Conservation (phyloP, 1,140 invertebrate species). For the Papilio polytes region DNA sequence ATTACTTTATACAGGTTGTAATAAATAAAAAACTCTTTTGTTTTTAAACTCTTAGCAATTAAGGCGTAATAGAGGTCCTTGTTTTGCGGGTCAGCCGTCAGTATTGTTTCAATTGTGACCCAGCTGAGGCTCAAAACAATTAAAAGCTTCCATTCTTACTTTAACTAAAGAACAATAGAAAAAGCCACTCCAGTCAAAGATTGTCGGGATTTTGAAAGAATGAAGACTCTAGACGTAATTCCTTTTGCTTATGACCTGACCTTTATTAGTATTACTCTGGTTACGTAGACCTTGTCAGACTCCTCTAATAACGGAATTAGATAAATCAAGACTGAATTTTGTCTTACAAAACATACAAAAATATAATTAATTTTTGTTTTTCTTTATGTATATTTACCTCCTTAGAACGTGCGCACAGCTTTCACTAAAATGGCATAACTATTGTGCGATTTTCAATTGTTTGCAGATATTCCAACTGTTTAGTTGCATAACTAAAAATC, state of each 20-base stretch:
- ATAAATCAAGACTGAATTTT: background rate
- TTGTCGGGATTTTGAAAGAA: background rate
- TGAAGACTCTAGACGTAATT: background rate
- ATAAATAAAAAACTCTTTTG: background rate
- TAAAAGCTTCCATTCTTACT: background rate
- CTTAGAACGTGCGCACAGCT: too few species aligned
- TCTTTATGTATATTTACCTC: too few species aligned
- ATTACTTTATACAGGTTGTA: background rate
- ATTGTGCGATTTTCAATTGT: too few species aligned
- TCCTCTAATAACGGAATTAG: background rate
- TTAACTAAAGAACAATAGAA: constrained; percentile 1
- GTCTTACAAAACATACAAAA: too few species aligned
- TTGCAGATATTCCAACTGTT: too few species aligned
- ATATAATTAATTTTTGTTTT: too few species aligned
- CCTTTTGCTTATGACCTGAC: background rate
- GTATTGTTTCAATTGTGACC: background rate
- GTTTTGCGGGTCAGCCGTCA: background rate
- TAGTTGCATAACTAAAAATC: too few species aligned
- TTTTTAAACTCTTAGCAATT: background rate
- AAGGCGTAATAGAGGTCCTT: background rate
- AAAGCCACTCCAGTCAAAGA: background rate
- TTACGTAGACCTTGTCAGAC: background rate
- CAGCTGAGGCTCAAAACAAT: background rate
- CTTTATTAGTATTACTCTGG: background rate
- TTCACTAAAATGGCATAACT: too few species aligned